Evolutionary conservation across 1,140 invertebrate genomes (phyloP).

Genomic region (Philaenus spumarius): DNA sequence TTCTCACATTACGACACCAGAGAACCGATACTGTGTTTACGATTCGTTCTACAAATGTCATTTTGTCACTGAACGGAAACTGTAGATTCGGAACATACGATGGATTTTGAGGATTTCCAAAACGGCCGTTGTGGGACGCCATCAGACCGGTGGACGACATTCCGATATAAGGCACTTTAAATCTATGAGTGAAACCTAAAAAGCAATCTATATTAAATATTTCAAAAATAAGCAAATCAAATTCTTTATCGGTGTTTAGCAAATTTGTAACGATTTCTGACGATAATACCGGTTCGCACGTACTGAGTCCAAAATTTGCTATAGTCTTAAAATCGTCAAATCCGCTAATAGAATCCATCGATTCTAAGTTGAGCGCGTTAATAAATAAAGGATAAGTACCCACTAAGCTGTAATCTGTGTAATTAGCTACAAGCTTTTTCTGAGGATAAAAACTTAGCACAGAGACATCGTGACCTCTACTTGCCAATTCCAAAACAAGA

Average conservation of each 20-base stretch:
- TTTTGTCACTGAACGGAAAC: constrained; percentile 13
- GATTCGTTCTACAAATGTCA: constrained; percentile 18
- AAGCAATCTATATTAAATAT: constrained; percentile 32
- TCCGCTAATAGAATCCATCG: not conserved
- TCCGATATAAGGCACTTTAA: constrained; percentile 52
- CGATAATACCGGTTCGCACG: not conserved
- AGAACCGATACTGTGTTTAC: constrained; percentile 17
- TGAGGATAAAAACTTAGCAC: constrained; percentile 40
- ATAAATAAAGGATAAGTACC: constrained; percentile 1
- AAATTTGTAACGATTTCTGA: constrained; percentile 42
- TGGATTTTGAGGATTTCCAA: constrained; percentile 15
- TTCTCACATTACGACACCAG: not conserved
- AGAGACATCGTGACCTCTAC: constrained; percentile 33
- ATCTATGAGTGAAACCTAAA: constrained; percentile 29
- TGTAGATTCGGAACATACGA: constrained; percentile 21
- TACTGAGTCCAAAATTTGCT: not conserved
- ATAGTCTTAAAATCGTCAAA: constrained; percentile 4
- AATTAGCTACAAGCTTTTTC: constrained; percentile 43
- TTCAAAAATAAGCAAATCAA: constrained; percentile 35
- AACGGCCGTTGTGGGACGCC: constrained; percentile 49
- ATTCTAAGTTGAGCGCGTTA: not conserved
- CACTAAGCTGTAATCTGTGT: constrained; percentile 40
- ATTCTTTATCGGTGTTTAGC: constrained; percentile 36
- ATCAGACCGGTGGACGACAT: constrained; percentile 48
- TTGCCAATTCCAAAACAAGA: constrained; percentile 32